phyloP scores from a whole-genome alignment of 2,797 vertebrate species.

The Microctenopoma stevenorrisi region DNA sequence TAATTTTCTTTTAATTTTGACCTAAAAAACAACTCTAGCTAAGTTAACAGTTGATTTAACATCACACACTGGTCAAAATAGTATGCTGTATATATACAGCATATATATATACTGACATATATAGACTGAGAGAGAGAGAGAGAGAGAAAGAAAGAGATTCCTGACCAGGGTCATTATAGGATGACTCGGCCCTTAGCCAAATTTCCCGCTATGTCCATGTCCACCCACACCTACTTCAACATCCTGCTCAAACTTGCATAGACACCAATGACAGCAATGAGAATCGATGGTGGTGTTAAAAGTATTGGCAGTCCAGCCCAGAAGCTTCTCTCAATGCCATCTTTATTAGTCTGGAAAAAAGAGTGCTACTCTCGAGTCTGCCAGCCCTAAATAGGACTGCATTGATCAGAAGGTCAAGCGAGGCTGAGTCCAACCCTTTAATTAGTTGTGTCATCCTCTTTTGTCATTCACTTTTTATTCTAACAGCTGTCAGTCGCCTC shows the following conservation, averaged over 20 bases:
- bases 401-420: slow-evolving; percentile 77
- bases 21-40: neutral
- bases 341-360: slow-evolving; percentile 76
- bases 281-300: slow-evolving; percentile 79
- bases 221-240: slow-evolving; percentile 47
- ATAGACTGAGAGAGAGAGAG: too few relatives aligned
- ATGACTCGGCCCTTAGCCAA: slow-evolving; percentile 27
- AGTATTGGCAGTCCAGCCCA: slow-evolving; percentile 74
- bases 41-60: neutral
- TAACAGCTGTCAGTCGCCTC: slow-evolving; percentile 62
- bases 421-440: slow-evolving; percentile 61
- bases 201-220: slow-evolving; percentile 29
- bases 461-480: slow-evolving; percentile 47
- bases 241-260: slow-evolving; percentile 58
- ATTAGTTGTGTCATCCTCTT: slow-evolving; percentile 60
- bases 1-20: neutral
- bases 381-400: slow-evolving; percentile 64
- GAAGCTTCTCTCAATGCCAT: slow-evolving; percentile 65
- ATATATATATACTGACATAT: too few relatives aligned
- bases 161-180: slow-evolving; percentile 26
- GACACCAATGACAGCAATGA: slow-evolving; percentile 77
- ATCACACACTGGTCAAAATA: neutral
- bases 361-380: slow-evolving; percentile 50
- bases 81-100: neutral
- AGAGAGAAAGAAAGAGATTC: too few relatives aligned